Conservation (phyloP, 2,888 invertebrate species). For the Orchestes rusci region DNA sequence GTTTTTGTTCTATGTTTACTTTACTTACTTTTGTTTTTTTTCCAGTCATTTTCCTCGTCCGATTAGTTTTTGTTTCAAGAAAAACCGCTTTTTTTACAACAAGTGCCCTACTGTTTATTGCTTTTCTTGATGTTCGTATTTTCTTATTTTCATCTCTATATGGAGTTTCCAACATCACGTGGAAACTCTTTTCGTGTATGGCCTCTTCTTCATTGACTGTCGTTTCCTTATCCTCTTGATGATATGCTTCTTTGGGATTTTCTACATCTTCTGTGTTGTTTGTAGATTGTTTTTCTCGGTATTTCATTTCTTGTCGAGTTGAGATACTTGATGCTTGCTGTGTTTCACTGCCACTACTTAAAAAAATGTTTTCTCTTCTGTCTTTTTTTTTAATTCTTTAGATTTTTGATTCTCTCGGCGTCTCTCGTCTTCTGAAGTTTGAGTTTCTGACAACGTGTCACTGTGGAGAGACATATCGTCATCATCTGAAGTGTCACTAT, state of each 20-base stretch:
- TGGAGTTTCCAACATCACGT: constrained; percentile 6
- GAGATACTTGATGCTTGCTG: constrained; percentile 1
- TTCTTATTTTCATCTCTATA: constrained; percentile 3
- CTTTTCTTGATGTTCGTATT: constrained; percentile 1
- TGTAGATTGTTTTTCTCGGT: constrained; percentile 1
- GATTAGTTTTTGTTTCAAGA: too few species aligned
- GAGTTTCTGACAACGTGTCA: constrained; percentile 4
- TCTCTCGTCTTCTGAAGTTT: constrained; percentile 1
- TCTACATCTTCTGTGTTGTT: constrained; percentile 4
- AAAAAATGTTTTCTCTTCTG: too few species aligned
- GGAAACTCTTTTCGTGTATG: constrained; percentile 1
- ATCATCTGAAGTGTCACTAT: constrained; percentile 5
- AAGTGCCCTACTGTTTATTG: too few species aligned
- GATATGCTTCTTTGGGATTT: background rate
- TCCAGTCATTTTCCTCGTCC: too few species aligned
- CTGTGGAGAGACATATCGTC: constrained; percentile 3
- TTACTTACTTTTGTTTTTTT: too few species aligned
- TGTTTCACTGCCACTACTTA: constrained; percentile 4
- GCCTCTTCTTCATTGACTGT: background rate
- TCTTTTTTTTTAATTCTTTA: too few species aligned
- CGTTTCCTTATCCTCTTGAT: constrained; percentile 1
- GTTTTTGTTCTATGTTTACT: too few species aligned
- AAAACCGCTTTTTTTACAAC: too few species aligned
- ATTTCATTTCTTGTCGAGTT: background rate
- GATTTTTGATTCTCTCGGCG: too few species aligned